Evolutionary conservation across 2,113 vertebrate genomes (phyloP), one percentile per base, ranked within the genome.

Genomic region (Anser cygnoides): DNA sequence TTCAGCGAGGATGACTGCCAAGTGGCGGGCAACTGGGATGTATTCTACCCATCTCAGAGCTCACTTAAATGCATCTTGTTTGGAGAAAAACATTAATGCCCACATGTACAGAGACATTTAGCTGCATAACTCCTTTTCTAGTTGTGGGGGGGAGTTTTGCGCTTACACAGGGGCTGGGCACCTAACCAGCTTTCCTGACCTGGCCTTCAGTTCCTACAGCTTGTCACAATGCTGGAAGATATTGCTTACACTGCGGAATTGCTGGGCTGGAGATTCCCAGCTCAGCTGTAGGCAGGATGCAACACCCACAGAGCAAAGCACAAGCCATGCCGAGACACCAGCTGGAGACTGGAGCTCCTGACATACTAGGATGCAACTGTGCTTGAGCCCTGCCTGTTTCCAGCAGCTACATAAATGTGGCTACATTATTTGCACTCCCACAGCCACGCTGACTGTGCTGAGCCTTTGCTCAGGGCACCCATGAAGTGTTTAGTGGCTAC

Each of bases 321-420:
- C 70, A 92, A 90, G 75, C 66, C 84, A 26, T 17, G 54, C 86
- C 68, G 91, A 94, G 80, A 43, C n/a, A 90, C 52, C 84, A 91
- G 29, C 35, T 92, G 91, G 77, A 95, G 84, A 54, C 9, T 9
- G 13, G 13, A 90, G 58, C 33, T 92, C 49, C 52, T 67, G 13
- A 43, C 39, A n/a, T 0, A 35, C 7, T 43, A n/a, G 43, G 55
- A 49, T 9, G 55, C 61, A 6, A 22, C 13, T 44, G 12, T 52
- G 33, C 65, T 82, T 43, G 46, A 89, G 39, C 28, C 33, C 57
- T 70, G 77, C 12, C 44, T 81, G 62, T 43, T 74, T 68, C 77
- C 49, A 65, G 76, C 57, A 92, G 3, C 29, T 55, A 35, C 57
- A 71, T 22, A 78, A 87, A 57, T 10, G 13, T 1, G 4, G 16